These are phyloP conservation scores for Leucania comma DNA, from an alignment of 2,888 invertebrate genomes.

Conservation along the genomic window DNA sequence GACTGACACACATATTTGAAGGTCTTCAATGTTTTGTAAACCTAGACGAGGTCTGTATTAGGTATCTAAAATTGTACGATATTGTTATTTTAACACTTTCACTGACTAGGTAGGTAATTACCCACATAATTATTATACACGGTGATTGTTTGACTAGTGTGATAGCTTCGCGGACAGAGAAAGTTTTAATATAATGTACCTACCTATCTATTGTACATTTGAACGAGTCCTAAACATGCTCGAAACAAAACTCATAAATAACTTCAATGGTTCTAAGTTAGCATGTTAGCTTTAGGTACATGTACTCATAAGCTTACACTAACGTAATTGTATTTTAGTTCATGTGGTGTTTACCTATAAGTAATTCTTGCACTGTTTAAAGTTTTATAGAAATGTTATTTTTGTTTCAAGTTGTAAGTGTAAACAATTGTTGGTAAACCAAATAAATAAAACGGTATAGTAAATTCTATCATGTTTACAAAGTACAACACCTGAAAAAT, in stretches of 20 bases:
- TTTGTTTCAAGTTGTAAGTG: too few relatives aligned
- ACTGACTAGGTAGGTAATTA: slow-evolving; percentile 22
- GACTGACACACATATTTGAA: slow-evolving; percentile 27
- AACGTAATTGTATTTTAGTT: too few relatives aligned
- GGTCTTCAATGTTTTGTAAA: background rate
- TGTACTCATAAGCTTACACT: too few relatives aligned
- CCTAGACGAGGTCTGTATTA: background rate
- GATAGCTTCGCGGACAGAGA: slow-evolving; percentile 11
- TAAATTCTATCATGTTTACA: background rate
- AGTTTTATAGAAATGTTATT: too few relatives aligned
- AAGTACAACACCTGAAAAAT: background rate
- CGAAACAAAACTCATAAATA: too few relatives aligned
- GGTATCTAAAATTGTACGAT: background rate
- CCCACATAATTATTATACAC: slow-evolving; percentile 11
- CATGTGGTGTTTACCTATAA: too few relatives aligned
- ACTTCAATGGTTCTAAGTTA: too few relatives aligned
- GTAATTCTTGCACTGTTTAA: too few relatives aligned
- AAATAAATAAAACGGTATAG: background rate
- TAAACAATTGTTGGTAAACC: too few relatives aligned
- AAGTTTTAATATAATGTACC: slow-evolving; percentile 8
- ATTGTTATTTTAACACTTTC: slow-evolving; percentile 27
- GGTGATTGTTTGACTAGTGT: slow-evolving; percentile 3
- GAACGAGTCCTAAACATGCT: background rate
- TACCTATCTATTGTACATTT: background rate
- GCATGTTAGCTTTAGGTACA: too few relatives aligned